Evolutionary conservation across 2,113 vertebrate genomes (phyloP).

Genomic region (Bos indicus): DNA sequence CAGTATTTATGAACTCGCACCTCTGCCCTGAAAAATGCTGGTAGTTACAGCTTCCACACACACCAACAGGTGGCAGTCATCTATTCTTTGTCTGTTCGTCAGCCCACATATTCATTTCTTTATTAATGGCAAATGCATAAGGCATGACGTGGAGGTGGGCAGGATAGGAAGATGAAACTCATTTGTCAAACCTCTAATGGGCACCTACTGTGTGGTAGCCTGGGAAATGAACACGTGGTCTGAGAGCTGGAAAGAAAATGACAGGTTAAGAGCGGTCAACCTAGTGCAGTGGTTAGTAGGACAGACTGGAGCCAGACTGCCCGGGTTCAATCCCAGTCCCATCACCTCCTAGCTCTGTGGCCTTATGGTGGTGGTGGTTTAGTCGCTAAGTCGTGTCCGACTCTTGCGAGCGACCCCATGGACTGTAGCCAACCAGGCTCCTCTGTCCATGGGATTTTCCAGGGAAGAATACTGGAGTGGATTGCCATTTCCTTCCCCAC

Average conservation of each 20-base stretch:
- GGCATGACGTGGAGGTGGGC: neutral
- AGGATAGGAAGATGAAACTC: neutral
- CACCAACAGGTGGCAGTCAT: neutral
- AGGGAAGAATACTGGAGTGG: neutral
- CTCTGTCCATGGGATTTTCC: neutral
- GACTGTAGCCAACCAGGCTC: neutral
- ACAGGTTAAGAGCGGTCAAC: neutral
- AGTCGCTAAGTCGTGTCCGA: neutral
- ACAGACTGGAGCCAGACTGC: neutral
- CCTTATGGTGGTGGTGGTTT: neutral
- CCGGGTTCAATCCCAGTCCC: neutral
- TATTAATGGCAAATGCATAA: neutral
- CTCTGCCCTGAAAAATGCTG: neutral
- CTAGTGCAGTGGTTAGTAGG: neutral
- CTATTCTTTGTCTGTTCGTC: neutral
- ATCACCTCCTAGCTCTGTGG: neutral
- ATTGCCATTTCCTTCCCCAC: neutral
- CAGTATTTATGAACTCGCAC: neutral
- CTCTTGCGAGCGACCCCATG: neutral
- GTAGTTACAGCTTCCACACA: neutral
- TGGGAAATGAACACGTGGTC: neutral
- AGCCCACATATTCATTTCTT: neutral
- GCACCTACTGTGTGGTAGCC: neutral
- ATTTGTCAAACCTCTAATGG: neutral
- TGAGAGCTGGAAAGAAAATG: neutral